A percentile compares a stretch with the other conserved stretches of the same genome.
Evolutionary conservation across 2,113 vertebrate species (phyloP).

Genomic region (Myxocyprinus asiaticus): DNA sequence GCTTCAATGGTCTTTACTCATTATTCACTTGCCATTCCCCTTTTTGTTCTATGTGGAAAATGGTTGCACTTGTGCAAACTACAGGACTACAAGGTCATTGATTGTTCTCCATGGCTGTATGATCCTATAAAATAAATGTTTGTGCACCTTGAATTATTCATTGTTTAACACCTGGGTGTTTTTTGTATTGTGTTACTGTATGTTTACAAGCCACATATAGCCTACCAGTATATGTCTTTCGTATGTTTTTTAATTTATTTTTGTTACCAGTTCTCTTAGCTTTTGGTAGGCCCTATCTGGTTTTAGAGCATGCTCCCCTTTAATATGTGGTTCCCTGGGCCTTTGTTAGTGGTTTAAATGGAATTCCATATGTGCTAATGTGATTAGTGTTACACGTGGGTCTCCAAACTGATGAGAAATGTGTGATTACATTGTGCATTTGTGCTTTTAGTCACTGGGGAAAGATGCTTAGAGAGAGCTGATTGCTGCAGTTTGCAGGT

Average conservation of each 20-base stretch:
- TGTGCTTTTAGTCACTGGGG: background rate
- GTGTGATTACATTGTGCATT: background rate
- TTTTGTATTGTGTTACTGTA: background rate
- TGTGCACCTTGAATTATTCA: conserved; percentile 3
- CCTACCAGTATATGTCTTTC: background rate
- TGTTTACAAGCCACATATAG: no score
- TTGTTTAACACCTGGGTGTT: background rate
- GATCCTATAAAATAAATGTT: background rate
- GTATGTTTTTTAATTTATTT: background rate
- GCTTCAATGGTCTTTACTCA: conserved; percentile 1
- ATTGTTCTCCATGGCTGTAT: background rate
- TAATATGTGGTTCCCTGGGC: background rate
- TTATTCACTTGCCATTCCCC: background rate
- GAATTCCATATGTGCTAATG: background rate
- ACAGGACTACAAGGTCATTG: background rate
- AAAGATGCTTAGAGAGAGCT: background rate
- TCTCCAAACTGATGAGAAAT: background rate
- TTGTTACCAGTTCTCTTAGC: background rate
- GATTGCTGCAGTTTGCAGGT: background rate
- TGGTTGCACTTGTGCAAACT: conserved; percentile 16
- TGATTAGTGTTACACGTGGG: background rate
- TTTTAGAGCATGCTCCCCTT: background rate
- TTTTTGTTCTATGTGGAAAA: conserved; percentile 1
- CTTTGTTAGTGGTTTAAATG: background rate
- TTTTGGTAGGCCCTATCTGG: background rate